Percentiles rank a stretch among this genome's conserved stretches.
These are phyloP conservation scores for Folsomia candida DNA, from an alignment of 2,888 invertebrate genomes.

Conservation along the genomic window DNA sequence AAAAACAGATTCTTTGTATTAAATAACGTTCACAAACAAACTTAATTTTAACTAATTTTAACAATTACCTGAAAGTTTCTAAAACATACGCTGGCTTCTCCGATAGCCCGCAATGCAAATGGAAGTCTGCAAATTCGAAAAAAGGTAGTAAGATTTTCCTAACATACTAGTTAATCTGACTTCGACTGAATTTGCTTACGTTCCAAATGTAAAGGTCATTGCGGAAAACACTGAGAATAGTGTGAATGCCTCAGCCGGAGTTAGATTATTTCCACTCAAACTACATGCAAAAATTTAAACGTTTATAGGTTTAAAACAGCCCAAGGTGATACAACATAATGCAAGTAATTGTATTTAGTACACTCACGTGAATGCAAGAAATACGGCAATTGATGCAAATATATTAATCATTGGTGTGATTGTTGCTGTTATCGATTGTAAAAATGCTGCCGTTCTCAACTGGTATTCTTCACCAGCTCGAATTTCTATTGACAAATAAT, in stretches of 20 bases:
- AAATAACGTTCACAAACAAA: constrained; percentile 2
- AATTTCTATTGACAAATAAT: constrained; percentile 48
- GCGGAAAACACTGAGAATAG: constrained; percentile 56
- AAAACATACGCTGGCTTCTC: constrained; percentile 54
- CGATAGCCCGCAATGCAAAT: constrained; percentile 53
- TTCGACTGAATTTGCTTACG: no score
- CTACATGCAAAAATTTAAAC: constrained; percentile 43
- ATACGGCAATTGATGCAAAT: constrained; percentile 55
- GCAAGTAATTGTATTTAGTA: background rate
- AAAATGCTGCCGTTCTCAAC: constrained; percentile 55
- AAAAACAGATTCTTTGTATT: constrained; percentile 15
- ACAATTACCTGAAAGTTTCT: constrained; percentile 53
- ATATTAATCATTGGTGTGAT: constrained; percentile 55
- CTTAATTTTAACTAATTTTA: constrained; percentile 4
- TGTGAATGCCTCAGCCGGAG: constrained; percentile 54
- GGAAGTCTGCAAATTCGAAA: constrained; percentile 19
- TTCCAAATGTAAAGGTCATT: constrained; percentile 56
- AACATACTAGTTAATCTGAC: background rate
- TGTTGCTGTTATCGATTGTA: constrained; percentile 55
- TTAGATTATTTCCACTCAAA: constrained; percentile 51
- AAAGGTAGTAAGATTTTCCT: background rate
- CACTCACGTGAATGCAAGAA: constrained; percentile 53
- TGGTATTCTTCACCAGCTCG: constrained; percentile 53
- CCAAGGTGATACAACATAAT: background rate
- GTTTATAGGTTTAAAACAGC: background rate